Evolutionary conservation across 2,113 vertebrate genomes (phyloP).

Genomic region (Arothron firmamentum): DNA sequence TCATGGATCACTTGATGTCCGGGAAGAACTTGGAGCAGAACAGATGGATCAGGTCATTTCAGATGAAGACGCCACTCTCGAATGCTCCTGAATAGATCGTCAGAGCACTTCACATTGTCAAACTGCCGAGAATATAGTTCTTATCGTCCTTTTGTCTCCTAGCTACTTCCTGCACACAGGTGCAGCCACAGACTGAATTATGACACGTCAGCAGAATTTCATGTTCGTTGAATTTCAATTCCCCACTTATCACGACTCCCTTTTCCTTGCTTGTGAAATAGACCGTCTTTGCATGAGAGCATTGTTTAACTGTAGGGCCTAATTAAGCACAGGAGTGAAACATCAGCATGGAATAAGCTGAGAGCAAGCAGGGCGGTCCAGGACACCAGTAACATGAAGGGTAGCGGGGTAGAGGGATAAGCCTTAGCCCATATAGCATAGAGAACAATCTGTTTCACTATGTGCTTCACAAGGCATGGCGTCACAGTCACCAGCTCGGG

Average conservation of each 20-base stretch:
- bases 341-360: conserved; percentile 25
- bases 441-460: conserved; percentile 29
- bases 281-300: conserved; percentile 24
- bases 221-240: conserved; percentile 40
- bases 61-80: conserved; percentile 44
- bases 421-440: conserved; percentile 22
- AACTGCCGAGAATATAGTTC: conserved; percentile 13
- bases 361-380: conserved; percentile 9
- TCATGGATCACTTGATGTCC: conserved; percentile 45
- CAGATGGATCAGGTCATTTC: conserved; percentile 21
- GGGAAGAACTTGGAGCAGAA: conserved; percentile 19
- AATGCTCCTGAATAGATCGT: conserved; percentile 25
- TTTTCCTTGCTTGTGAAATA: conserved; percentile 26
- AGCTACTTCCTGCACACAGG: conserved; percentile 27
- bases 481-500: conserved; percentile 18
- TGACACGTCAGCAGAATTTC: conserved; percentile 39
- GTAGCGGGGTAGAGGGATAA: conserved; percentile 10
- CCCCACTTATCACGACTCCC: neutral
- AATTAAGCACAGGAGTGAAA: conserved; percentile 57
- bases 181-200: conserved; percentile 46
- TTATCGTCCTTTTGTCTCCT: conserved; percentile 22
- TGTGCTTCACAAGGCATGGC: conserved; percentile 23
- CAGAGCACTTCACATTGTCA: conserved; percentile 9
- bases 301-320: conserved; percentile 60
- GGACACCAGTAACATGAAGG: conserved; percentile 24